phyloP scores from a whole-genome alignment of 2,113 vertebrate species.

The Hypanus sabinus region DNA sequence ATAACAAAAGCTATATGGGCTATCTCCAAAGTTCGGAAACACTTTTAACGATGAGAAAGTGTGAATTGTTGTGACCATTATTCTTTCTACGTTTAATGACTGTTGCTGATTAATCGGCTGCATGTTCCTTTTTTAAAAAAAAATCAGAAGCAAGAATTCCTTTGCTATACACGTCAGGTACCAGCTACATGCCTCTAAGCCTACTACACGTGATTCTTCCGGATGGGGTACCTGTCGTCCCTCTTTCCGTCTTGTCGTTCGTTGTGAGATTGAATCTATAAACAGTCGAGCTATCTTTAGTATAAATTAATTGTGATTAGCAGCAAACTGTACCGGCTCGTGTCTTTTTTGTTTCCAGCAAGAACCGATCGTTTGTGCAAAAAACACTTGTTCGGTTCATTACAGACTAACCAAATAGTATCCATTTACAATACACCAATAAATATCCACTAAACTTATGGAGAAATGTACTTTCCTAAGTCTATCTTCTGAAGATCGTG shows the following conservation, averaged over 20 bases:
- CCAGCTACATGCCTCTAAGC: not conserved
- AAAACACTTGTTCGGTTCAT: not conserved
- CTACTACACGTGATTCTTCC: not conserved
- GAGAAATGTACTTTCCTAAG: not conserved
- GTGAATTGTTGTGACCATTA: not conserved
- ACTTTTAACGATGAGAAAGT: not conserved
- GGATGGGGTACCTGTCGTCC: not conserved
- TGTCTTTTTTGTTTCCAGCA: not conserved
- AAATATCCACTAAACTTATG: not conserved
- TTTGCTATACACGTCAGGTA: not conserved
- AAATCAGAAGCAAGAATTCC: not conserved
- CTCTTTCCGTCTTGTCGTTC: not conserved
- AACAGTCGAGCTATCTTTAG: not conserved
- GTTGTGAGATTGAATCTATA: not conserved
- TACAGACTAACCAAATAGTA: not conserved
- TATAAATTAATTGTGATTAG: not conserved
- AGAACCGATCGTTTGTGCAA: not conserved
- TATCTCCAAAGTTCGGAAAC: not conserved
- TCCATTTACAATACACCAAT: not conserved
- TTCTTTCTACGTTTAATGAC: not conserved
- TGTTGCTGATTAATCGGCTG: not conserved
- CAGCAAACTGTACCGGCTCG: not conserved
- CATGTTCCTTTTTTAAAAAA: not conserved
- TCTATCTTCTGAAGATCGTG: not conserved
- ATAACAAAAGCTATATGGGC: not conserved